Conservation (phyloP, 2,888 invertebrate genomes). For the Eupithecia pulchellata region DNA sequence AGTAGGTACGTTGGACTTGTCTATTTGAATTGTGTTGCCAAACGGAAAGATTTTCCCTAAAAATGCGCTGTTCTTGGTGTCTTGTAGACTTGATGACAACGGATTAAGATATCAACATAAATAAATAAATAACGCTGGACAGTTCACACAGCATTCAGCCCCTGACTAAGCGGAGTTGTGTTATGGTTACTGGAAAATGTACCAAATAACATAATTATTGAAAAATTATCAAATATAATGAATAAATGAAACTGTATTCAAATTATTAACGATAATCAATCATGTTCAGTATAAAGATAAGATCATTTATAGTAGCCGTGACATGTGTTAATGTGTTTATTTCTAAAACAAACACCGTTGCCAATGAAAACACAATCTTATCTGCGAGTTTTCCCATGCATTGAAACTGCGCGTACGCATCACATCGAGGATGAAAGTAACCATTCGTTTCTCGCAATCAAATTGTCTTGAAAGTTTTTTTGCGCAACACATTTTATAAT, state of each 20-base stretch:
- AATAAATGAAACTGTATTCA: not conserved
- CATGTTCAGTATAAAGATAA: not conserved
- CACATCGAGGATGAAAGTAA: conserved; percentile 64
- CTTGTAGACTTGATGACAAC: not conserved
- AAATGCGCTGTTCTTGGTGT: not conserved
- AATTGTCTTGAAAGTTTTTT: conserved; percentile 31
- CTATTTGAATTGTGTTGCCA: conserved; percentile 43
- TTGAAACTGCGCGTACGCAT: conserved; percentile 44
- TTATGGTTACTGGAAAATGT: not conserved
- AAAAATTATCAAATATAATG: not conserved
- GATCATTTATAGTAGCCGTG: not conserved
- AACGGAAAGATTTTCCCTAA: not conserved
- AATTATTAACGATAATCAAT: not conserved
- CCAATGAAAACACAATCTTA: conserved; percentile 49
- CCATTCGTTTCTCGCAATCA: conserved; percentile 37
- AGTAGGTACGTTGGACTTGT: conserved; percentile 23
- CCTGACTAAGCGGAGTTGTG: not conserved
- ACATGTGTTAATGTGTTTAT: conserved; percentile 43
- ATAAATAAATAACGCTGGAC: not conserved
- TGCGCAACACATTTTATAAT: conserved; percentile 13
- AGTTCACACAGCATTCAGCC: not conserved
- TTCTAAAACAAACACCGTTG: conserved; percentile 50
- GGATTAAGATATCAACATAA: not conserved
- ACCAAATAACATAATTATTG: not conserved
- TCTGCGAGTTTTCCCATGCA: conserved; percentile 60